These are phyloP conservation scores for Drosophila asahinai DNA, from an alignment of 1,140 invertebrate genomes.

Conservation along the genomic window DNA sequence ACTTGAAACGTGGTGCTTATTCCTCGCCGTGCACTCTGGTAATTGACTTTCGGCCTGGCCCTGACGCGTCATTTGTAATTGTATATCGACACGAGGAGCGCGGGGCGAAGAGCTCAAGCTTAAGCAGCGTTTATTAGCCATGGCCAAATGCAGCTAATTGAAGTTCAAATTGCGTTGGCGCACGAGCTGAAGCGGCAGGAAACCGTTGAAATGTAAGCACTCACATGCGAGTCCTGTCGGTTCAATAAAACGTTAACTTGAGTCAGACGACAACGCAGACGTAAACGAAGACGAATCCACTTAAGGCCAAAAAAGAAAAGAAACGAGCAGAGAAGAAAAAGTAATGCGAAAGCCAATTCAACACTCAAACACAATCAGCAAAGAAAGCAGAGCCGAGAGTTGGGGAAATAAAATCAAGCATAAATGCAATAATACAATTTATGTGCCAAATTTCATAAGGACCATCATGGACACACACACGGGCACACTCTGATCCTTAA, in stretches of 20 bases:
- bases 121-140: conserved; percentile 61
- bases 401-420: conserved; percentile 84
- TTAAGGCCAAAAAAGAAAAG: conserved; percentile 56
- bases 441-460: conserved; percentile 83
- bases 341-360: conserved; percentile 74
- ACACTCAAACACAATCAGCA: conserved; percentile 73
- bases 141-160: conserved; percentile 76
- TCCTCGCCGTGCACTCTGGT: conserved; percentile 39
- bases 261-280: conserved; percentile 50
- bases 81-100: conserved; percentile 54
- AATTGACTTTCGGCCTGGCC: conserved; percentile 81
- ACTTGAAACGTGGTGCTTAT: background rate
- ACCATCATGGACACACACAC: conserved; percentile 68
- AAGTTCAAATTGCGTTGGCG: conserved; percentile 75
- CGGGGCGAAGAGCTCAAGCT: background rate
- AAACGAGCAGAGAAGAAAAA: background rate
- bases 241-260: conserved; percentile 57
- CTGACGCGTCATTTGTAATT: conserved; percentile 82
- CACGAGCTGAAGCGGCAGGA: conserved; percentile 43
- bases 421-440: conserved; percentile 85
- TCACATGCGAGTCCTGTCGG: conserved; percentile 56
- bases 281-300: conserved; percentile 73
- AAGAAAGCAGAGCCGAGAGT: conserved; percentile 35
- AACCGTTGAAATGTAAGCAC: conserved; percentile 75
- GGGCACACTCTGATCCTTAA: conserved; percentile 35